These are phyloP conservation scores for Apotomis turbidana DNA, from an alignment of 2,888 invertebrate species.

Conservation along the genomic window DNA sequence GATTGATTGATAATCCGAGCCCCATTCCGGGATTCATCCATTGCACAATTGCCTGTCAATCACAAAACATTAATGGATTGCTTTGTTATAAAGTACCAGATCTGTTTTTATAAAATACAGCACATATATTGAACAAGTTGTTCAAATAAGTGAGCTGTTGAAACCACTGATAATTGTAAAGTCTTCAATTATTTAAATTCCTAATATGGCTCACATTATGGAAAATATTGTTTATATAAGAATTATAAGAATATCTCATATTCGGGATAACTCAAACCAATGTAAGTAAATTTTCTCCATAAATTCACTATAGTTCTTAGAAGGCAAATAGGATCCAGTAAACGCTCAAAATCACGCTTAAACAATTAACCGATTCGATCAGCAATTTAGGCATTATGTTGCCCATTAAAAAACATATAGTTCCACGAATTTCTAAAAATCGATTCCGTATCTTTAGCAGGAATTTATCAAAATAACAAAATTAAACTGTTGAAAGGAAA, in stretches of 20 bases:
- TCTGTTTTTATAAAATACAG: neutral
- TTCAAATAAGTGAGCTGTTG: too few species aligned
- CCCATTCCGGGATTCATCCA: slow-evolving; percentile 18
- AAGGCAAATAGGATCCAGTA: neutral
- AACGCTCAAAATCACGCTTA: slow-evolving; percentile 1
- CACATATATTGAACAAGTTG: too few species aligned
- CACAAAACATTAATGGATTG: slow-evolving; percentile 21
- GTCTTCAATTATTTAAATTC: too few species aligned
- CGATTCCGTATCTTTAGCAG: neutral
- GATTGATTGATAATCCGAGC: slow-evolving; percentile 30
- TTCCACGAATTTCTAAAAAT: slow-evolving; percentile 1
- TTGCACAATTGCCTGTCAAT: slow-evolving; percentile 33
- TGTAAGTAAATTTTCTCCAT: neutral
- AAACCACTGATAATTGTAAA: too few species aligned
- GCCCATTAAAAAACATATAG: slow-evolving; percentile 7
- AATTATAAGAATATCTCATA: too few species aligned
- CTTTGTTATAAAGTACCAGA: slow-evolving; percentile 9
- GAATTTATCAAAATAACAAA: neutral
- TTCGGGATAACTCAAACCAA: too few species aligned
- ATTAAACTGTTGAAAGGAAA: neutral
- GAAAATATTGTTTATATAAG: too few species aligned
- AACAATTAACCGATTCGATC: slow-evolving; percentile 11
- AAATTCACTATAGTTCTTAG: neutral
- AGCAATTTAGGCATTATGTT: slow-evolving; percentile 15
- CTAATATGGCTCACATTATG: too few species aligned